Evolutionary conservation across 1,140 invertebrate genomes (phyloP).

Genomic region (Neodiprion pinetum): DNA sequence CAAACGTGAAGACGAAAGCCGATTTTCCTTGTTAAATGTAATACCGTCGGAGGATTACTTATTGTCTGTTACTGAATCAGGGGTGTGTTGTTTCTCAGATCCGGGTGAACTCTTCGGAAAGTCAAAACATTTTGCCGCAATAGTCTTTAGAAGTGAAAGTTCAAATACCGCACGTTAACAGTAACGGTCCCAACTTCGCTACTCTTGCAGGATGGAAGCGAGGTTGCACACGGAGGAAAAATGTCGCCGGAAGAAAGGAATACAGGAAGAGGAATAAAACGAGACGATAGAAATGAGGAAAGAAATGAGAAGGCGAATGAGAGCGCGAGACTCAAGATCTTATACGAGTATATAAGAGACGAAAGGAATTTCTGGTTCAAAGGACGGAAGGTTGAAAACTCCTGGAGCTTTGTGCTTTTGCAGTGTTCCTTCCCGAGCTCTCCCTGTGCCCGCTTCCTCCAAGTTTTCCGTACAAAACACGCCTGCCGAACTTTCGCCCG

Average conservation of each 20-base stretch:
- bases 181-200: no score
- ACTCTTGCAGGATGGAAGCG: no score
- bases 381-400: constrained; percentile 19
- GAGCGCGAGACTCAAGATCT: no score
- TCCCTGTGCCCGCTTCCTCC: background rate
- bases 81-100: no score
- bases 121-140: no score
- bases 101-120: no score
- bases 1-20: background rate
- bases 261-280: constrained; percentile 1
- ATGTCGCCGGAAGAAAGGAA: constrained; percentile 6
- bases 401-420: background rate
- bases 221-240: background rate
- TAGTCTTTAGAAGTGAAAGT: no score
- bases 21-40: background rate
- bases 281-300: constrained; percentile 12
- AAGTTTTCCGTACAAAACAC: no score
- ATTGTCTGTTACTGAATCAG: no score
- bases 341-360: background rate
- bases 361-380: constrained; percentile 22
- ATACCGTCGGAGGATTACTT: no score
- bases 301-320: constrained; percentile 13
- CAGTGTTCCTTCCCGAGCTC: background rate
- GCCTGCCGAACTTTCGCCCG: no score
- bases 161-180: no score